Percentiles rank a stretch among this genome's conserved stretches.
Conservation (phyloP, 1,140 invertebrate genomes). For the Spodoptera frugiperda region DNA sequence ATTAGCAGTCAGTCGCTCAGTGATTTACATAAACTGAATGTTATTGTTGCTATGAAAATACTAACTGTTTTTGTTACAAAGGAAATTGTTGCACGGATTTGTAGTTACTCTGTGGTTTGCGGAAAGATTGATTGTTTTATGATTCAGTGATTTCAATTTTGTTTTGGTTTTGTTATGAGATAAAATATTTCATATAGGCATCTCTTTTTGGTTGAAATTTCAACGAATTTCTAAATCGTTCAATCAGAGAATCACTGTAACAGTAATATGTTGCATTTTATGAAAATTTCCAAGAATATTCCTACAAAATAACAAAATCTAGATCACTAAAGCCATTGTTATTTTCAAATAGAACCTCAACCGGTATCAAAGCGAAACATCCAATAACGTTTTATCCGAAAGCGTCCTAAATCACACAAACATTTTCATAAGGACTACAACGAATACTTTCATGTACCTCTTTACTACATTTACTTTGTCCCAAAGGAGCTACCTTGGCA, state of each 20-base stretch:
- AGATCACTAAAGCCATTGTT: not conserved
- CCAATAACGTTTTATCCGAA: slow-evolving; percentile 18
- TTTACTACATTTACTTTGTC: slow-evolving; percentile 24
- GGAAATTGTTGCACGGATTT: slow-evolving; percentile 37
- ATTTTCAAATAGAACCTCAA: not conserved
- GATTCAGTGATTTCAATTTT: not conserved
- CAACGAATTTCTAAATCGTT: too few species aligned
- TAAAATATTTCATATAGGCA: not conserved
- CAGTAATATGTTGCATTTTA: too few species aligned
- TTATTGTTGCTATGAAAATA: slow-evolving; percentile 51
- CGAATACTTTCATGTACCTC: slow-evolving; percentile 17
- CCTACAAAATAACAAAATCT: too few species aligned
- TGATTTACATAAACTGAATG: slow-evolving; percentile 65
- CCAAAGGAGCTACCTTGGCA: slow-evolving; percentile 16
- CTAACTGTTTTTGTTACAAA: slow-evolving; percentile 25
- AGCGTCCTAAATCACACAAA: slow-evolving; percentile 30
- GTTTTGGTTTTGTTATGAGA: not conserved
- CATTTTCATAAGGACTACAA: slow-evolving; percentile 34
- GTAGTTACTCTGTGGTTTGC: not conserved
- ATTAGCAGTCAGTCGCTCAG: slow-evolving; percentile 62
- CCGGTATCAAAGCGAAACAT: slow-evolving; percentile 5
- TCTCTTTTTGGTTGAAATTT: too few species aligned
- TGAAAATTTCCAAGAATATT: too few species aligned
- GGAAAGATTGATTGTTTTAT: slow-evolving; percentile 19
- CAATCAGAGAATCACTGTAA: too few species aligned